These are phyloP conservation scores for Apteryx owenii DNA, from an alignment of 2,113 vertebrate genomes.

Conservation along the genomic window DNA sequence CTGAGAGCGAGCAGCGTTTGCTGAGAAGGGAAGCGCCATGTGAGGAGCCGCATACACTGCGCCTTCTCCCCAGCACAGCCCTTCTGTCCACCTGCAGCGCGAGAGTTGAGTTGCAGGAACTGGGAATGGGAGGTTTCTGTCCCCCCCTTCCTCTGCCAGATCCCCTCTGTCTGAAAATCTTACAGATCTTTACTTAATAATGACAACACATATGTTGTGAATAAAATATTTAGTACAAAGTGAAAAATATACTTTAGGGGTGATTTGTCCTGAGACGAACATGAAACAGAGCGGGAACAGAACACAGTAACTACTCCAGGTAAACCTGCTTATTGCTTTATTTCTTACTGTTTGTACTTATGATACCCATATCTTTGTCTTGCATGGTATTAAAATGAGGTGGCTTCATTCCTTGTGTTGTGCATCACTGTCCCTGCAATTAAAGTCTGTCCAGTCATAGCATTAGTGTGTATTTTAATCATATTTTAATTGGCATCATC, in stretches of 20 bases:
- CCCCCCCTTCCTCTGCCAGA: background rate
- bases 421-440: constrained; percentile 25
- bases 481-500: background rate
- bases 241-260: background rate
- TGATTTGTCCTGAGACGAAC: constrained; percentile 12
- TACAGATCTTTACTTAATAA: background rate
- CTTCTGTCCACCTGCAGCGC: background rate
- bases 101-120: background rate
- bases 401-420: constrained; percentile 23
- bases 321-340: constrained; percentile 55
- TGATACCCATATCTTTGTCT: background rate
- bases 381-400: constrained; percentile 15
- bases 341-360: constrained; percentile 13
- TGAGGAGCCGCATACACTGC: constrained; percentile 24
- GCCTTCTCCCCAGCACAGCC: background rate
- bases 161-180: background rate
- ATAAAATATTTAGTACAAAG: background rate
- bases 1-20: background rate
- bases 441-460: background rate
- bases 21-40: constrained; percentile 15
- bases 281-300: constrained; percentile 43
- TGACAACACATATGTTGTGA: background rate
- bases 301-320: constrained; percentile 40
- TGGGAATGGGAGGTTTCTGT: background rate
- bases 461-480: background rate